These are phyloP conservation scores for Acyrthosiphon pisum DNA, from an alignment of 1,140 invertebrate genomes.

Conservation along the genomic window DNA sequence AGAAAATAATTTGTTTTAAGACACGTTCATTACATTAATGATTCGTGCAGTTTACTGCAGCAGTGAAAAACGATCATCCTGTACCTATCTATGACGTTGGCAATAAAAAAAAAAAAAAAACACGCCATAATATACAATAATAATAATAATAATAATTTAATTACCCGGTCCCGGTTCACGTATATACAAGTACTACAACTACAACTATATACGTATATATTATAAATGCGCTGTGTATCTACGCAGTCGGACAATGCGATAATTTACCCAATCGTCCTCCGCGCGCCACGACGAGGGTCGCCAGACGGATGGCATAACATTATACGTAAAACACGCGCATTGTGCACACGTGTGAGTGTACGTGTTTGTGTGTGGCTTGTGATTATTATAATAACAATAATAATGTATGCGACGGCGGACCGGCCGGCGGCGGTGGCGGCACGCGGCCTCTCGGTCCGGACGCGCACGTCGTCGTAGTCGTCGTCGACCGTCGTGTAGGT, in stretches of 20 bases:
- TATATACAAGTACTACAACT: neutral
- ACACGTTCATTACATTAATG: neutral
- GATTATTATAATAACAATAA: neutral
- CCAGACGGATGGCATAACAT: slow-evolving; percentile 21
- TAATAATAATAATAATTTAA: neutral
- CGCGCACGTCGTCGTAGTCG: neutral
- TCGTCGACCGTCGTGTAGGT: neutral
- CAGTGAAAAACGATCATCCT: neutral
- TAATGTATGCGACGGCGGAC: neutral
- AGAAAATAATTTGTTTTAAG: neutral
- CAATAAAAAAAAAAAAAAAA: neutral
- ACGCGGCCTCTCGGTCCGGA: slow-evolving; percentile 2
- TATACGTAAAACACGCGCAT: neutral
- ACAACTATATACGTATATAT: neutral
- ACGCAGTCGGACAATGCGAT: neutral
- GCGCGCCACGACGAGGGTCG: neutral
- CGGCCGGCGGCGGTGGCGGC: neutral
- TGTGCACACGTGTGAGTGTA: neutral
- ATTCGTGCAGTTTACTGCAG: neutral
- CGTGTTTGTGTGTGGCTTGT: neutral
- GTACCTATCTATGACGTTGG: neutral
- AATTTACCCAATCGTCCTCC: neutral
- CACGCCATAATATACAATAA: neutral
- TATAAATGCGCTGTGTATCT: neutral
- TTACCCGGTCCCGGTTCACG: neutral